Base-by-base conservation (phyloP, 2,797 vertebrate species). In the Megalops cyprinoides region DNA sequence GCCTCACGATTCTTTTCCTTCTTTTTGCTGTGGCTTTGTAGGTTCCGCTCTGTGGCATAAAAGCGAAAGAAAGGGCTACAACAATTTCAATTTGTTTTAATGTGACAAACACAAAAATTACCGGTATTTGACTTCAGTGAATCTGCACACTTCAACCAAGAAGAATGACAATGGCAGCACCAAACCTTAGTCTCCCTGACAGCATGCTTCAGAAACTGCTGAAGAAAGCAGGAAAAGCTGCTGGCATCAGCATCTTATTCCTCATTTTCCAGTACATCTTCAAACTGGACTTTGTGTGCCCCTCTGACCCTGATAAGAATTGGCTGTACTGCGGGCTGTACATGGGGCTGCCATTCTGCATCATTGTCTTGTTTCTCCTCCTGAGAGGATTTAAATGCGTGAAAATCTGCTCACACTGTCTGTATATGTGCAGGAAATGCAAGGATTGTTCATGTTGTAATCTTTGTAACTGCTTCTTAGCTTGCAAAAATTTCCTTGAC, bases 231-330 rank as follows among this genome's bases (percentile, higher is more conserved):
- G 62, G 73, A 31, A 23, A 49, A 60, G 62, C 77, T 4, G 67
- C 79, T 74, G 77, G 37, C 25, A 0, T 82, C 0, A 1, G 49
- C 25, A 42, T 82, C 34, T 58, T 74, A 49, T 79, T 84, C 55
- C 51, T 84, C 31, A 20, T 67, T 2, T 79, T 76, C 25, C 77
- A 84, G 77, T 65, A 74, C 42, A 58, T 71, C 0, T 73, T 79
- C 0, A 76, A 82, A 55, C 44, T 81, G 34, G 83, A 77, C 0
- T 84, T 82, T 34, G 20, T 58, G 15, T 84, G 80, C 3, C 83
- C 80, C 42, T 81, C 83, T 28, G 42, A 78, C 23, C 0, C 23
- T 14, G 0, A 18, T 2, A 37, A 42, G 4, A 28, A 12, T 1
- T 0, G 0, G 1, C 39, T 46, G 20, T 14, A 14, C 51, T 56